Evolutionary conservation across 2,797 vertebrate species (phyloP).

Genomic region (Rhynchonycteris naso): DNA sequence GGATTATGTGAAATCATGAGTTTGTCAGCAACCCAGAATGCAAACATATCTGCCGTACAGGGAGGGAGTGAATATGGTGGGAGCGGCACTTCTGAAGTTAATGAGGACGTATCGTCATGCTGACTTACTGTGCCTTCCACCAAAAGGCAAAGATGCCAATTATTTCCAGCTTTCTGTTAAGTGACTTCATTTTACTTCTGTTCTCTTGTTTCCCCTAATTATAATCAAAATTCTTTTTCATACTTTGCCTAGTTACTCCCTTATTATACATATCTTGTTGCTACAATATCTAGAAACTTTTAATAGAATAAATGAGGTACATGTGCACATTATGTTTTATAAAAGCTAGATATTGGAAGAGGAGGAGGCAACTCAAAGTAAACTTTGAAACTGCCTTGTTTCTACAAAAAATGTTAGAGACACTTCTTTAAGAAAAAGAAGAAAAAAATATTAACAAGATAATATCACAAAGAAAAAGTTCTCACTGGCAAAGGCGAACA

Average conservation of each 20-base stretch:
- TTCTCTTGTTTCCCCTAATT: neutral
- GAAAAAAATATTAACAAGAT: neutral
- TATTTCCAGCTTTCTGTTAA: conserved; percentile 1
- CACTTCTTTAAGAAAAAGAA: neutral
- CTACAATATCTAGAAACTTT: neutral
- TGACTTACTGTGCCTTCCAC: neutral
- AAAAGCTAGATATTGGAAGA: neutral
- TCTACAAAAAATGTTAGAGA: neutral
- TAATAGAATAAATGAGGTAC: conserved; percentile 17
- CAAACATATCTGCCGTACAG: neutral
- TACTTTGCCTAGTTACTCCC: neutral
- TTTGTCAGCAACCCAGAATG: neutral
- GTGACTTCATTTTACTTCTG: neutral
- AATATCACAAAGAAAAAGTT: neutral
- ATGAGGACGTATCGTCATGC: neutral
- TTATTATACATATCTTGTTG: neutral
- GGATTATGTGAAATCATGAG: neutral
- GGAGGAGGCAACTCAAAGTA: neutral
- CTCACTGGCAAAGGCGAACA: neutral
- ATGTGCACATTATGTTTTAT: neutral
- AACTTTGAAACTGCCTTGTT: neutral
- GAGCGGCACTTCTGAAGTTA: conserved; percentile 12
- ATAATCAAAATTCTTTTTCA: conserved; percentile 34
- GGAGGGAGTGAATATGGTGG: neutral
- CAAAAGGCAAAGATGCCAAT: conserved; percentile 8